Conservation (phyloP, 2,888 invertebrate genomes). For the Clepsis dumicolana region DNA sequence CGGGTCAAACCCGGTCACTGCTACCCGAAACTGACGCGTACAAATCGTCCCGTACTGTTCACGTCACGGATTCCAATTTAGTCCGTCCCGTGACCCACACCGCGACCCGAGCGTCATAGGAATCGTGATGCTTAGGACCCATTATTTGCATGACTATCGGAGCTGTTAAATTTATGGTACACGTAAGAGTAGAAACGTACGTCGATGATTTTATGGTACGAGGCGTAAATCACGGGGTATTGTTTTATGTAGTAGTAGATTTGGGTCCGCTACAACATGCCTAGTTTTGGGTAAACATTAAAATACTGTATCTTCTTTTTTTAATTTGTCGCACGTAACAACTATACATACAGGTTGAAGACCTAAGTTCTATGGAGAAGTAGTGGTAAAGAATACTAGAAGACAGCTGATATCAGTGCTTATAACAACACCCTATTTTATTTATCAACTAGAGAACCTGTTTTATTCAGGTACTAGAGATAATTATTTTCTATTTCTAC, state of each 20-base stretch:
- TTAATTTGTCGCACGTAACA: no score
- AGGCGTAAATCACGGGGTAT: constrained; percentile 27
- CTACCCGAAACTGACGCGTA: constrained; percentile 39
- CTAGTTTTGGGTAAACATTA: no score
- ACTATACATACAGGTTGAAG: no score
- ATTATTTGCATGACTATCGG: constrained; percentile 43
- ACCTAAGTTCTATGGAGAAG: no score
- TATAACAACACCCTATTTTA: no score
- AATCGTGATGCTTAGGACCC: constrained; percentile 37
- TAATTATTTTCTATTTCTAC: no score
- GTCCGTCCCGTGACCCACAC: constrained; percentile 17
- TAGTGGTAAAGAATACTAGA: no score
- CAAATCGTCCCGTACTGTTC: constrained; percentile 38
- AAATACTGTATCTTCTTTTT: no score
- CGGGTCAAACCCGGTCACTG: constrained; percentile 14
- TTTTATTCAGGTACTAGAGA: no score
- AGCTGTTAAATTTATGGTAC: constrained; percentile 40
- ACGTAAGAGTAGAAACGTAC: constrained; percentile 36
- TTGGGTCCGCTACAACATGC: no score
- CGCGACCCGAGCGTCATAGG: constrained; percentile 36
- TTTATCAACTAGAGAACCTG: no score
- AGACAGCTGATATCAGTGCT: no score
- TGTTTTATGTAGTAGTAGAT: not conserved
- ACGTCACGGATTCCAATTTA: constrained; percentile 39
- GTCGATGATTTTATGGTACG: constrained; percentile 29